Base-by-base conservation (phyloP, 1,140 invertebrate species). In the Hyposmocoma kahamanoa region DNA sequence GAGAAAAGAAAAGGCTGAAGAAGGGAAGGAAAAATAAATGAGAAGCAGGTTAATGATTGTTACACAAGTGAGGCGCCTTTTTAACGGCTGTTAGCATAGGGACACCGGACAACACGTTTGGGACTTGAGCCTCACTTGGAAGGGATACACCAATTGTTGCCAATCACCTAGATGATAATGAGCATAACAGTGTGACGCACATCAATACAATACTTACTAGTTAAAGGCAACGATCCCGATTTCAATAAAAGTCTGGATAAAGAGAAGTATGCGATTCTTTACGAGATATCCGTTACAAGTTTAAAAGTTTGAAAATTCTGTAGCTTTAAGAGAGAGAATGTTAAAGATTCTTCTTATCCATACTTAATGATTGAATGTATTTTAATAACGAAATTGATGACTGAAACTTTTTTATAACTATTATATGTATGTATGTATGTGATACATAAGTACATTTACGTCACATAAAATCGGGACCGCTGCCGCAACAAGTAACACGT, bases 31-130 rank as follows among this genome's bases (percentile, higher is more conserved):
- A 46, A 65, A 56, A 76, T 60, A 68, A 64, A 74, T 36, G 32
- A 36, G 15, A 36, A 78, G 72, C 66, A 69, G 63, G 63, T 62
- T 13, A 59, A 70, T 71, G 46, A 74, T 58, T 69, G 82, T 83
- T 75, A 77, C 82, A 85, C 82, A 85, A 83, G 79, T 83, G 79
- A 85, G 79, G 82, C 82, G 82, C 82, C 82, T 77, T 82, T 64
- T 69, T 56, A 57, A 62, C 68, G 63, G 61, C 57, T 68, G 63
- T 67, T 59, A 62, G 53, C 53, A 69, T 42, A 57, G 58, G 50
- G 34, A 36, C 43, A 43, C 42, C 3, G n/a, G n/a, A 53, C 47
- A 71, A 62, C 67, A 47, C n/a, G n/a, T 68, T 64, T 55, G 66
- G 55, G 60, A 57, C 63, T 53, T 63, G 44, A 71, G 72, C 69